phyloP scores from a whole-genome alignment of 2,888 invertebrate genomes.

The Troilus luridus region DNA sequence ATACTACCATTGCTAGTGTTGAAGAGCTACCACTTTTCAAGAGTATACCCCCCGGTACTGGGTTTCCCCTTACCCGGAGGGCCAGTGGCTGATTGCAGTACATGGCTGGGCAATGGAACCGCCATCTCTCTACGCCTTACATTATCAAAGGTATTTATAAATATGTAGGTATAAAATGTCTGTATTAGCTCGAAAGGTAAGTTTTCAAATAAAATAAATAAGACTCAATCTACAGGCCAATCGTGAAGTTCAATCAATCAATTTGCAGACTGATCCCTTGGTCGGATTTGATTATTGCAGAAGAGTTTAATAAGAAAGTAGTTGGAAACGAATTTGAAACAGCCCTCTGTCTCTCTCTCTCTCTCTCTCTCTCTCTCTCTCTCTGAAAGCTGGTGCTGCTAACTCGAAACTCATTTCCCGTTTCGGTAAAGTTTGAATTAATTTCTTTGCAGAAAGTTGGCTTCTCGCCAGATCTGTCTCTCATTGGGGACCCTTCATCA shows the following conservation, averaged over 20 bases:
- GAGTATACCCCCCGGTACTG: no score
- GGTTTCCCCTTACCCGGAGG: no score
- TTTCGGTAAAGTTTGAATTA: conserved; percentile 30
- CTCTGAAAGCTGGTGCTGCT: conserved; percentile 25
- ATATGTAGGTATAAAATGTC: no score
- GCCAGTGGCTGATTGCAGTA: no score
- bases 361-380: background rate
- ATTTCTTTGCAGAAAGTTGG: conserved; percentile 33
- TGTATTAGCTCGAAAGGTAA: no score
- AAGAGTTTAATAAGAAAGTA: conserved; percentile 39
- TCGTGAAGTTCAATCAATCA: background rate
- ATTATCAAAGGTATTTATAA: no score
- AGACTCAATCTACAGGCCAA: no score
- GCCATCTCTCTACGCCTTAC: no score
- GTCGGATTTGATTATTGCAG: background rate
- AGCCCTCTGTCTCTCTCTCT: background rate
- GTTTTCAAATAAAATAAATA: no score
- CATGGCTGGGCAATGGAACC: no score
- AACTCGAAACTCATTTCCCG: conserved; percentile 49
- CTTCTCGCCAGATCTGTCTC: background rate
- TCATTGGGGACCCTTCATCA: conserved; percentile 38
- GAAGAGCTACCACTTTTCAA: no score
- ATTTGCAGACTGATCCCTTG: background rate
- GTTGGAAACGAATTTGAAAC: conserved; percentile 14
- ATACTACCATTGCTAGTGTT: no score